Evolutionary conservation across 2,888 invertebrate genomes (phyloP).

Genomic region (Lasioglossum vierecki): DNA sequence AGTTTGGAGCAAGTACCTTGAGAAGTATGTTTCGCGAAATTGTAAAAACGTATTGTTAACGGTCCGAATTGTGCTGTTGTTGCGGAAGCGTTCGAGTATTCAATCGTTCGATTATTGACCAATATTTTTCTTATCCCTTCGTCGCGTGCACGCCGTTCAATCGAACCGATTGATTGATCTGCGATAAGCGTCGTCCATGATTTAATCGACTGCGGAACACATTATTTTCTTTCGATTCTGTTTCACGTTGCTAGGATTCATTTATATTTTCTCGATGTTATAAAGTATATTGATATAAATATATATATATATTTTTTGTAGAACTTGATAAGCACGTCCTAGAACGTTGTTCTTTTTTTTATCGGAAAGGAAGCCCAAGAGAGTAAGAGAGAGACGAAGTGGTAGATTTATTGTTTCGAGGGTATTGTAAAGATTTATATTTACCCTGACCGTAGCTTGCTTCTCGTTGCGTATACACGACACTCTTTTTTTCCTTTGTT

Average conservation of each 20-base stretch:
- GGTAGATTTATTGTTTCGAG: conserved; percentile 22
- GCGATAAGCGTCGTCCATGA: not conserved
- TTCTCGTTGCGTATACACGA: not conserved
- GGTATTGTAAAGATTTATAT: conserved; percentile 8
- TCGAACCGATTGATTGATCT: not conserved
- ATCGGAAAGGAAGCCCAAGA: not conserved
- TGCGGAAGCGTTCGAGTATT: conserved; percentile 14
- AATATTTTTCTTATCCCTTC: conserved; percentile 32
- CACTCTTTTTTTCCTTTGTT: conserved; percentile 11
- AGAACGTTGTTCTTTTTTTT: conserved; percentile 14
- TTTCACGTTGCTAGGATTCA: not conserved
- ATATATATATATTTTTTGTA: conserved; percentile 7
- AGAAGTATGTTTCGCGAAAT: not conserved
- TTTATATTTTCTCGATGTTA: conserved; percentile 27
- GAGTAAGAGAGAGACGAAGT: not conserved
- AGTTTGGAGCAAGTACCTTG: not conserved
- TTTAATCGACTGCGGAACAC: not conserved
- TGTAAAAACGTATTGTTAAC: not conserved
- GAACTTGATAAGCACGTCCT: not conserved
- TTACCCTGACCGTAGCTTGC: conserved; percentile 27
- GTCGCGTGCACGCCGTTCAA: conserved; percentile 1
- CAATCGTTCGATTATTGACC: conserved; percentile 7
- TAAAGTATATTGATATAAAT: conserved; percentile 14
- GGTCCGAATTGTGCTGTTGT: too few relatives aligned
- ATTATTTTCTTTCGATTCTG: not conserved